phyloP scores from a whole-genome alignment of 2,113 vertebrate genomes.

The Sterrhoptilus dennistouni region DNA sequence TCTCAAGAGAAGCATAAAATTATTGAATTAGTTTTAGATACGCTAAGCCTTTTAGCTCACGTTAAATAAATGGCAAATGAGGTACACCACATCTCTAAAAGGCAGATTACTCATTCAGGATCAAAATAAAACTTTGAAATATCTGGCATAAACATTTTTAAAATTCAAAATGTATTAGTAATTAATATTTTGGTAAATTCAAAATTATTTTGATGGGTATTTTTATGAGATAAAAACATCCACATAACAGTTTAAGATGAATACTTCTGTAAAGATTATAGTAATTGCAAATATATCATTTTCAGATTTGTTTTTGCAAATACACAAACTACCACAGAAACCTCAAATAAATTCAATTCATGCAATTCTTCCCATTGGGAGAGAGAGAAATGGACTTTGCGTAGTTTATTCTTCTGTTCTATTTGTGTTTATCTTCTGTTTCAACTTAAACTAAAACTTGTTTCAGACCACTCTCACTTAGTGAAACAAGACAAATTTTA shows the following conservation, averaged over 20 bases:
- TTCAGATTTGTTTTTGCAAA: background rate
- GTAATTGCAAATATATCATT: background rate
- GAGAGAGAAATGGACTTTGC: background rate
- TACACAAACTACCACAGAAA: background rate
- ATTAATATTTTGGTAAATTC: background rate
- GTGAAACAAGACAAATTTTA: no score
- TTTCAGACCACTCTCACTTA: background rate
- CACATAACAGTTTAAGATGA: background rate
- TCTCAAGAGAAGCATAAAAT: slow-evolving; percentile 8
- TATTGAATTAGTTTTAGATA: slow-evolving; percentile 10
- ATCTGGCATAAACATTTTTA: background rate
- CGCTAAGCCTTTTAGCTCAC: background rate
- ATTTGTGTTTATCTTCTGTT: background rate
- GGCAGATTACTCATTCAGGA: background rate
- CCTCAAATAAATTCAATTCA: background rate
- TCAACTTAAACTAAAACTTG: background rate
- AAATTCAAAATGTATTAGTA: background rate
- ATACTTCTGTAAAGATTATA: background rate
- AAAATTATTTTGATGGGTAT: background rate
- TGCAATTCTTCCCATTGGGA: background rate
- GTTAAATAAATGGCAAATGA: background rate
- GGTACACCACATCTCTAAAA: background rate
- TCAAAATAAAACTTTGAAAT: background rate
- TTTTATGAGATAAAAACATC: background rate
- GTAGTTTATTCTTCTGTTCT: background rate